Evolutionary conservation across 2,113 vertebrate genomes (phyloP).

Genomic region (Trichomycterus rosablanca): DNA sequence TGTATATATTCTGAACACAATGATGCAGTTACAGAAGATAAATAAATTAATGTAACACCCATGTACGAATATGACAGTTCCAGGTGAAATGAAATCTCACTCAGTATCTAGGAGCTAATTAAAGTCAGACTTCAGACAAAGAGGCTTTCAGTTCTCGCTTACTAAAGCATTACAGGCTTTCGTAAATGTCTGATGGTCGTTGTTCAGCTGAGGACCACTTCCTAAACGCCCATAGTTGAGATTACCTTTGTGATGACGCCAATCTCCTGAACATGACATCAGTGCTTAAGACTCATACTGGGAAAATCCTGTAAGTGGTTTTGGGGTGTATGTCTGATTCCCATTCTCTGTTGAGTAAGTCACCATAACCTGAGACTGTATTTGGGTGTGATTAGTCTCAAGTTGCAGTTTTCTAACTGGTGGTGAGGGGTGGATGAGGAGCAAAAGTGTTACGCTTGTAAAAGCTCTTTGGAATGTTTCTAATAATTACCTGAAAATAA

Average conservation of each 20-base stretch:
- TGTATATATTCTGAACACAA: too few species aligned
- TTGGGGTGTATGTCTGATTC: conserved; percentile 30
- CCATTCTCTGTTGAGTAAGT: not conserved
- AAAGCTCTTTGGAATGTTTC: too few species aligned
- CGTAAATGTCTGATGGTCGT: conserved; percentile 45
- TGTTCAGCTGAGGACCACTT: conserved; percentile 46
- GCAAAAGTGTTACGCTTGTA: too few species aligned
- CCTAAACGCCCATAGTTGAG: conserved; percentile 15
- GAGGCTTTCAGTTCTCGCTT: not conserved
- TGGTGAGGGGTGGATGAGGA: too few species aligned
- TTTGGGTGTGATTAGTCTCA: not conserved
- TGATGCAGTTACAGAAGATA: too few species aligned
- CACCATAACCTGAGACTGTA: conserved; percentile 4
- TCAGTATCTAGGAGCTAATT: conserved; percentile 8
- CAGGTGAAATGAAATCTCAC: too few species aligned
- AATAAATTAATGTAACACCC: too few species aligned
- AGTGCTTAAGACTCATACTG: conserved; percentile 9
- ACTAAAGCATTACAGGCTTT: conserved; percentile 36
- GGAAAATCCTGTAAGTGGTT: conserved; percentile 30
- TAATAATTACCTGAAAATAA: too few species aligned
- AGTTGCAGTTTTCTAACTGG: not conserved
- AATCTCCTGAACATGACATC: conserved; percentile 35
- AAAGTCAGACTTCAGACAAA: conserved; percentile 30
- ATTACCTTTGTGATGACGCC: conserved; percentile 33
- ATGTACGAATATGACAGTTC: too few species aligned